Percentiles rank a stretch among this genome's conserved stretches.
phyloP scores from a whole-genome alignment of 1,140 invertebrate genomes.

The Phocides pigmalion region DNA sequence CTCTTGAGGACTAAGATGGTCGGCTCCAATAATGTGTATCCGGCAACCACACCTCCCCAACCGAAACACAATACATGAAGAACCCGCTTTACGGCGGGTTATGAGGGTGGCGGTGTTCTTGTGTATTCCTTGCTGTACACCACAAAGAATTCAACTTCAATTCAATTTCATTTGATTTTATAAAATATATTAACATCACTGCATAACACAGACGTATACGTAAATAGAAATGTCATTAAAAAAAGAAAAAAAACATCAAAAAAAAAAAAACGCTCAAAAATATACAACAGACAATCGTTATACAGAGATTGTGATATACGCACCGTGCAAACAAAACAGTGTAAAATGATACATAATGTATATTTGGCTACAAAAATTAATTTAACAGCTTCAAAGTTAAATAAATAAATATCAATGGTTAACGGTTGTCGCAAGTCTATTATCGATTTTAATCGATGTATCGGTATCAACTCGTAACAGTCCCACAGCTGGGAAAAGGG shows the following conservation, averaged over 20 bases:
- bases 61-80: no score
- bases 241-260: conserved; percentile 1
- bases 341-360: conserved; percentile 45
- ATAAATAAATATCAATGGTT: conserved; percentile 8
- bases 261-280: conserved; percentile 60
- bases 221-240: not conserved
- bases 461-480: no score
- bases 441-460: not conserved
- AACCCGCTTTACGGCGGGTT: no score
- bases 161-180: no score
- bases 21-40: no score
- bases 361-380: conserved; percentile 43
- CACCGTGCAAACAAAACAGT: conserved; percentile 38
- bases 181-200: no score
- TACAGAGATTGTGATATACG: conserved; percentile 34
- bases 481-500: not conserved
- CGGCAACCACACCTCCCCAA: no score
- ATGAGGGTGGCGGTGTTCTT: no score
- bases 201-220: no score
- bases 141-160: no score
- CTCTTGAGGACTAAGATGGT: no score
- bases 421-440: conserved; percentile 1
- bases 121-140: no score
- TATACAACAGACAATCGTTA: conserved; percentile 64
- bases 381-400: not conserved